Percentiles rank a stretch among this genome's conserved stretches.
Conservation (phyloP, 2,797 vertebrate species). For the Alectoris magna region DNA sequence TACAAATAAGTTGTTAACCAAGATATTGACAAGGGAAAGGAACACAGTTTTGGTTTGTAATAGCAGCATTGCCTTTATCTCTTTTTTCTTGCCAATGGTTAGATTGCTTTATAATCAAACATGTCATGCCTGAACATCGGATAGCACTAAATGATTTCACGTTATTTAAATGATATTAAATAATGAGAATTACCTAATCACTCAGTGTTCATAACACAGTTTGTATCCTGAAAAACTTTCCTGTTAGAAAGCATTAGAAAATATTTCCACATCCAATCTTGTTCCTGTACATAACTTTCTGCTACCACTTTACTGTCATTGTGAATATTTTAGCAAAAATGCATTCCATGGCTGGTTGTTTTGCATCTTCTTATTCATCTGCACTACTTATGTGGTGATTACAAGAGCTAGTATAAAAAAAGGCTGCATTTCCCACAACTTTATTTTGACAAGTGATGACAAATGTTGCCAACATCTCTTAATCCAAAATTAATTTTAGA, state of each 20-base stretch:
- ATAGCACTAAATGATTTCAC: conserved; percentile 39
- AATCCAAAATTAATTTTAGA: not conserved
- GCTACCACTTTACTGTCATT: not conserved
- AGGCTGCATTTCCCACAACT: not conserved
- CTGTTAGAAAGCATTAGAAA: not conserved
- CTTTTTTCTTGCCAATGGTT: conserved; percentile 31
- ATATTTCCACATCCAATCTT: conserved; percentile 23
- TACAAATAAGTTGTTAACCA: conserved; percentile 17
- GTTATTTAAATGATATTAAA: conserved; percentile 45
- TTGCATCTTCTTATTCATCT: not conserved
- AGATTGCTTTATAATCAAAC: conserved; percentile 27
- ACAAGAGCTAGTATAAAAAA: not conserved
- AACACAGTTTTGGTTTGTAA: conserved; percentile 39
- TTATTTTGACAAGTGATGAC: not conserved
- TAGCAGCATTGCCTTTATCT: conserved; percentile 34
- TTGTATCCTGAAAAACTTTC: not conserved
- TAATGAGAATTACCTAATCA: conserved; percentile 30
- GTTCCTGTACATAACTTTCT: not conserved
- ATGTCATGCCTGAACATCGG: conserved; percentile 17
- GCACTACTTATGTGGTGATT: not conserved
- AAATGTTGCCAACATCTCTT: not conserved
- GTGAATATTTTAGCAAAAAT: conserved; percentile 20
- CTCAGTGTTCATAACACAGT: conserved; percentile 15
- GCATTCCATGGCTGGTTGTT: not conserved
- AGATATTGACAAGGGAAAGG: conserved; percentile 9